phyloP scores from a whole-genome alignment of 2,888 invertebrate genomes.

The Lochmaea crataegi region DNA sequence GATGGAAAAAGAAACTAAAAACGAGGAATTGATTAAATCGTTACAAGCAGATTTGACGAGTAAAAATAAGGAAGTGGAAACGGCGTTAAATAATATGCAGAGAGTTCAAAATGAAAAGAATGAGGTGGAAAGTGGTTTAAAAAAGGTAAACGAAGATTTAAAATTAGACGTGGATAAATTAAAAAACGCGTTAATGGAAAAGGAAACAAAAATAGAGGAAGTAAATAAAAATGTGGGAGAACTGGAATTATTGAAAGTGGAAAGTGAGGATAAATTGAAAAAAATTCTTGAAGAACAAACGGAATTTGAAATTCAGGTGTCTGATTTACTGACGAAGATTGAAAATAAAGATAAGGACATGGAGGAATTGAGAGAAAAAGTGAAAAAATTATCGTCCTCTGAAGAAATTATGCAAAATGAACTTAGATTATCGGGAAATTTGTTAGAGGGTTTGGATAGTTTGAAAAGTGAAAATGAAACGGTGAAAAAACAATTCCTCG shows the following conservation, averaged over 20 bases:
- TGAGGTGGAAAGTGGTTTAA: slow-evolving; percentile 51
- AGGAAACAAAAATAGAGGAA: slow-evolving; percentile 44
- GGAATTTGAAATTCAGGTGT: slow-evolving; percentile 40
- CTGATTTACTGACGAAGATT: slow-evolving; percentile 44
- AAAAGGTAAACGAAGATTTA: slow-evolving; percentile 60
- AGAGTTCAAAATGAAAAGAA: slow-evolving; percentile 58
- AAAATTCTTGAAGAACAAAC: slow-evolving; percentile 48
- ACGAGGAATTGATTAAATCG: slow-evolving; percentile 53
- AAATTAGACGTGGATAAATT: slow-evolving; percentile 58
- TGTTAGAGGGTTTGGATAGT: slow-evolving; percentile 39
- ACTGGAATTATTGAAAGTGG: slow-evolving; percentile 46
- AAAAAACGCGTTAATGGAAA: slow-evolving; percentile 49
- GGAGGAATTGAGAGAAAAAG: slow-evolving; percentile 57
- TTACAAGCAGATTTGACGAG: slow-evolving; percentile 59
- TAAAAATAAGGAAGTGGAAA: slow-evolving; percentile 56
- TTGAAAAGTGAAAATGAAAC: slow-evolving; percentile 41
- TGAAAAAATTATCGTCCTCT: slow-evolving; percentile 53
- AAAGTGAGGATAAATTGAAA: slow-evolving; percentile 45
- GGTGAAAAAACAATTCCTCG: slow-evolving; percentile 37
- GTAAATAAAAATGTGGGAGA: slow-evolving; percentile 32
- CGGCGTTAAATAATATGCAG: slow-evolving; percentile 55
- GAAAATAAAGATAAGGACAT: slow-evolving; percentile 49
- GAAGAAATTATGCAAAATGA: slow-evolving; percentile 38
- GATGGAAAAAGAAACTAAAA: slow-evolving; percentile 50
- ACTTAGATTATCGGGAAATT: slow-evolving; percentile 21